Conservation (phyloP, 2,797 vertebrate genomes). For the Macropodus opercularis region DNA sequence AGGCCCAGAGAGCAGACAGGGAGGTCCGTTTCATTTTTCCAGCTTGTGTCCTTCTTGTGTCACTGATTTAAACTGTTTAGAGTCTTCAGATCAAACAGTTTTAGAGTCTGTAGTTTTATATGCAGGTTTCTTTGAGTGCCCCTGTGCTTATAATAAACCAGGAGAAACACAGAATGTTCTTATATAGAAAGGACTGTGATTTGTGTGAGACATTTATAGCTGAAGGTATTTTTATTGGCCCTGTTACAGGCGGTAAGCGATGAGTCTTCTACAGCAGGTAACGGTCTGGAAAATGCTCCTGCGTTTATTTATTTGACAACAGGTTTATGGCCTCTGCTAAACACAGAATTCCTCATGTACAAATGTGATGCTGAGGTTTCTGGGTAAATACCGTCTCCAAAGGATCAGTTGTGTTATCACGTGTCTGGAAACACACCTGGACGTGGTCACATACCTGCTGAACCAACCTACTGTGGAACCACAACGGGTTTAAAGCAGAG, state of each 20-base stretch:
- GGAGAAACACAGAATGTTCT: background rate
- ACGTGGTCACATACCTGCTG: no score
- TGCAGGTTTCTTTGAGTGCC: background rate
- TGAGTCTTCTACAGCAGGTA: background rate
- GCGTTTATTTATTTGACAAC: background rate
- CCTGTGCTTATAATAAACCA: constrained; percentile 15
- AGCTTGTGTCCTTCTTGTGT: no score
- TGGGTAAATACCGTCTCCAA: no score
- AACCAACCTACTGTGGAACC: no score
- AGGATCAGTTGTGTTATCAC: no score
- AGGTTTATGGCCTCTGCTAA: background rate
- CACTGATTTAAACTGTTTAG: background rate
- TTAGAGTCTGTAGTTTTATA: background rate
- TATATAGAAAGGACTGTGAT: constrained; percentile 3
- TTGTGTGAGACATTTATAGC: background rate
- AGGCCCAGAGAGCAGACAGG: background rate
- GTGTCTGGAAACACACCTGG: no score
- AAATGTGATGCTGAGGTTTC: no score
- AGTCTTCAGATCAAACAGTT: background rate
- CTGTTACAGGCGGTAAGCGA: background rate
- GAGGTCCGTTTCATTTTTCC: background rate
- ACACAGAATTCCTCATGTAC: background rate
- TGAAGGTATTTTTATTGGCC: background rate
- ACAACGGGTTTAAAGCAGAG: no score
- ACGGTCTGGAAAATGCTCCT: background rate